These are phyloP conservation scores for Cygnus atratus DNA, from an alignment of 2,113 vertebrate species.

Conservation along the genomic window DNA sequence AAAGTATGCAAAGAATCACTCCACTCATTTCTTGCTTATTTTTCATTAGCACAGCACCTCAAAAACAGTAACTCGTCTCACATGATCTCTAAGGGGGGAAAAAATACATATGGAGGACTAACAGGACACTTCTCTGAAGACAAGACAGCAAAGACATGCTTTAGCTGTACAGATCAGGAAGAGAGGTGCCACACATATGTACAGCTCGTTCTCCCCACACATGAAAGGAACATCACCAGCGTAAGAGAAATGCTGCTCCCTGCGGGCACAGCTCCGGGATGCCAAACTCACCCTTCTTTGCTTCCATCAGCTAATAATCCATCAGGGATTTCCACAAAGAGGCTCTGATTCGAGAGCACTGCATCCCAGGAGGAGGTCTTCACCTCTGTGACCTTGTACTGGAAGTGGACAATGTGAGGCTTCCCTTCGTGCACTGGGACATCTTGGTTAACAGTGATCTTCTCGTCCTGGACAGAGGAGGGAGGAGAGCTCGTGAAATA, in stretches of 20 bases:
- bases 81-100: background rate
- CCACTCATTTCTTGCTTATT: background rate
- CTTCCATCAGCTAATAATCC: conserved; percentile 91
- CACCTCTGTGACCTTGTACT: conserved; percentile 91
- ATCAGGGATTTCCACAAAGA: conserved; percentile 93
- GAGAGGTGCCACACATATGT: fast-evolving
- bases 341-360: conserved; percentile 85
- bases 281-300: conserved; percentile 91
- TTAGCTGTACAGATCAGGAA: background rate
- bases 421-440: conserved; percentile 83
- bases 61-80: background rate
- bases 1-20: background rate
- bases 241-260: background rate
- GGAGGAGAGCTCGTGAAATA: background rate
- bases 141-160: background rate
- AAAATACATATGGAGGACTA: background rate
- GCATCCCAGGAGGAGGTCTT: conserved; percentile 91
- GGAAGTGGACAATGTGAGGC: conserved; percentile 87
- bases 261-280: fast-evolving
- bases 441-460: conserved; percentile 92
- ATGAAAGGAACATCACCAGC: background rate
- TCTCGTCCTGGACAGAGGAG: conserved; percentile 81
- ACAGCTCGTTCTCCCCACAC: background rate
- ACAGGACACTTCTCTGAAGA: background rate
- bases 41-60: background rate